phyloP scores from a whole-genome alignment of 1,140 invertebrate genomes.

The Coboldia fuscipes region DNA sequence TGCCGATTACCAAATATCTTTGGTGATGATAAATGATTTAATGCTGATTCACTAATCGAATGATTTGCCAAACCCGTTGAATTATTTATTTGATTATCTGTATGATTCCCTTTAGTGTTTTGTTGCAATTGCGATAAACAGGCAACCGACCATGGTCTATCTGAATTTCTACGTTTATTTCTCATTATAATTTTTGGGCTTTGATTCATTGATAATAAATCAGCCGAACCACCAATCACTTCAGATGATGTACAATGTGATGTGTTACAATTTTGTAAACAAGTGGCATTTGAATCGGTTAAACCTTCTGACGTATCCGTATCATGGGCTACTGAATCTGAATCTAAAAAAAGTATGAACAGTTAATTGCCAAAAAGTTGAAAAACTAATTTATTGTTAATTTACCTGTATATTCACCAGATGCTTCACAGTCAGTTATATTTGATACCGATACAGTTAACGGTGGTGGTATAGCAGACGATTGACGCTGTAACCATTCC shows the following conservation, averaged over 20 bases:
- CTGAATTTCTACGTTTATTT: slow-evolving; percentile 15
- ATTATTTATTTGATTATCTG: slow-evolving; percentile 10
- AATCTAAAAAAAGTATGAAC: slow-evolving; percentile 6
- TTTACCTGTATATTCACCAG: slow-evolving; percentile 65
- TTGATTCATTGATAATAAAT: slow-evolving; percentile 3
- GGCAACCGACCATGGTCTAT: slow-evolving; percentile 63
- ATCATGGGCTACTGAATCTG: slow-evolving; percentile 40
- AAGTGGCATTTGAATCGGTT: slow-evolving; percentile 38
- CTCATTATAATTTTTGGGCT: slow-evolving; percentile 5
- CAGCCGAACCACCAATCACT: slow-evolving; percentile 21
- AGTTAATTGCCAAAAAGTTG: background rate
- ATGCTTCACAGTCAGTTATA: slow-evolving; percentile 50
- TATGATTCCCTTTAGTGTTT: slow-evolving; percentile 4
- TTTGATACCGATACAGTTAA: slow-evolving; percentile 7
- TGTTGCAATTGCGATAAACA: slow-evolving; percentile 47
- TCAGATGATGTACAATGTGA: slow-evolving; percentile 35
- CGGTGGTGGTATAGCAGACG: slow-evolving; percentile 4
- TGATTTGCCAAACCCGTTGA: slow-evolving; percentile 27
- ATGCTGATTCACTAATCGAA: slow-evolving; percentile 69
- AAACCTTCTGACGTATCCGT: slow-evolving; percentile 53
- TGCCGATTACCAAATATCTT: slow-evolving; percentile 13
- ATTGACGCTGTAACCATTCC: slow-evolving; percentile 18
- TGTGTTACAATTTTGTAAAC: slow-evolving; percentile 24
- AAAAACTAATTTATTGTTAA: background rate
- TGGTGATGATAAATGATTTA: slow-evolving; percentile 39